Conservation (phyloP, 2,797 vertebrate genomes). For the Phataginus tetradactyla region DNA sequence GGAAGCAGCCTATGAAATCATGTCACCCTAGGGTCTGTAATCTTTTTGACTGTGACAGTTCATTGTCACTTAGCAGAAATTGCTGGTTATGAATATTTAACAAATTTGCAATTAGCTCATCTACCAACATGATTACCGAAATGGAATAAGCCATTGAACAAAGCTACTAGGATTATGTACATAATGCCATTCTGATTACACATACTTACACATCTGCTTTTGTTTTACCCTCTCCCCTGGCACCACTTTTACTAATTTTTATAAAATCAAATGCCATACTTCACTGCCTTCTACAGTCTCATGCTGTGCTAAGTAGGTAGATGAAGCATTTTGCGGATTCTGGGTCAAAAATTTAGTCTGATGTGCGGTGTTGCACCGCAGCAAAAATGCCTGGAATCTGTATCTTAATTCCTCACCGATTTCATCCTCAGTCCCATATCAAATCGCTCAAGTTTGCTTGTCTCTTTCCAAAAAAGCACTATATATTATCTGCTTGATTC, state of each 20-base stretch:
- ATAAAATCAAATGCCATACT: constrained; percentile 26
- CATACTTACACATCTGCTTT: constrained; percentile 69
- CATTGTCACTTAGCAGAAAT: constrained; percentile 78
- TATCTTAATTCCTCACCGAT: not conserved
- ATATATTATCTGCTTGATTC: constrained; percentile 10
- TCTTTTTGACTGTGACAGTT: constrained; percentile 59
- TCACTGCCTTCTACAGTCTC: constrained; percentile 29
- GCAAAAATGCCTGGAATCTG: not conserved
- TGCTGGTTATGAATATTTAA: constrained; percentile 79
- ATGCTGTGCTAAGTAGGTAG: not conserved
- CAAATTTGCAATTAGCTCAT: constrained; percentile 79
- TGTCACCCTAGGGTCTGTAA: constrained; percentile 18
- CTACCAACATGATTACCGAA: constrained; percentile 76
- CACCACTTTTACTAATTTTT: constrained; percentile 59
- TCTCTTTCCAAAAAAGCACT: constrained; percentile 14
- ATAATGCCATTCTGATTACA: constrained; percentile 74
- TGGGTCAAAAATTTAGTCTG: not conserved
- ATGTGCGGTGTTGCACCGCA: not conserved
- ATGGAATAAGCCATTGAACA: constrained; percentile 69
- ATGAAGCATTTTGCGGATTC: constrained; percentile 16
- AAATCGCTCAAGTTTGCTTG: constrained; percentile 9
- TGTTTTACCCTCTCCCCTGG: constrained; percentile 59
- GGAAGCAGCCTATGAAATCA: constrained; percentile 28
- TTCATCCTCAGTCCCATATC: not conserved
- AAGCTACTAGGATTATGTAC: constrained; percentile 70